A percentile compares a stretch with the other conserved stretches of the same genome.
Conservation (phyloP, 2,797 vertebrate genomes). For the Lemur catta region DNA sequence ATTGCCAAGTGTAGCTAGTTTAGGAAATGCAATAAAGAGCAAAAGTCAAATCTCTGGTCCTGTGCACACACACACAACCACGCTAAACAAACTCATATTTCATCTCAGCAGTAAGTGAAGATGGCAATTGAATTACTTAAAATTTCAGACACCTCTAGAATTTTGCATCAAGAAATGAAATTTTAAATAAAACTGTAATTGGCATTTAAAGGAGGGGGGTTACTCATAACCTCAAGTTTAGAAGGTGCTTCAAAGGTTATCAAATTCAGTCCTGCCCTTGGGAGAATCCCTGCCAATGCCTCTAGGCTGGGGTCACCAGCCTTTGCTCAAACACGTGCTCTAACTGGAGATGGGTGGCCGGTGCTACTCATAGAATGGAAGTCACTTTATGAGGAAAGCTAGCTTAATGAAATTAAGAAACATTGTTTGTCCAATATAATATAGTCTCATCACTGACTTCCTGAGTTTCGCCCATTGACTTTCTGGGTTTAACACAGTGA, state of each 20-base stretch:
- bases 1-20: conserved; percentile 69
- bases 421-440: background rate
- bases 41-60: conserved; percentile 75
- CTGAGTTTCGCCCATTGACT: background rate
- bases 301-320: background rate
- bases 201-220: background rate
- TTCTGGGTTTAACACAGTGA: background rate
- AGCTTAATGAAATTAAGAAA: background rate
- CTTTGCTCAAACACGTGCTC: background rate
- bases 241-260: conserved; percentile 56
- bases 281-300: background rate
- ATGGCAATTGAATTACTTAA: conserved; percentile 77
- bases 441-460: background rate
- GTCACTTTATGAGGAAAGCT: background rate
- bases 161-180: conserved; percentile 76
- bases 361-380: background rate
- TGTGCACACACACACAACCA: conserved; percentile 24
- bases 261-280: background rate
- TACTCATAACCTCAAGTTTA: conserved; percentile 69
- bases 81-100: conserved; percentile 80
- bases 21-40: conserved; percentile 77
- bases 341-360: background rate
- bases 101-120: conserved; percentile 72
- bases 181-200: background rate
- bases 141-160: conserved; percentile 75